Base-by-base conservation (phyloP, 2,797 vertebrate species). In the Ctenosaura bakeri region DNA sequence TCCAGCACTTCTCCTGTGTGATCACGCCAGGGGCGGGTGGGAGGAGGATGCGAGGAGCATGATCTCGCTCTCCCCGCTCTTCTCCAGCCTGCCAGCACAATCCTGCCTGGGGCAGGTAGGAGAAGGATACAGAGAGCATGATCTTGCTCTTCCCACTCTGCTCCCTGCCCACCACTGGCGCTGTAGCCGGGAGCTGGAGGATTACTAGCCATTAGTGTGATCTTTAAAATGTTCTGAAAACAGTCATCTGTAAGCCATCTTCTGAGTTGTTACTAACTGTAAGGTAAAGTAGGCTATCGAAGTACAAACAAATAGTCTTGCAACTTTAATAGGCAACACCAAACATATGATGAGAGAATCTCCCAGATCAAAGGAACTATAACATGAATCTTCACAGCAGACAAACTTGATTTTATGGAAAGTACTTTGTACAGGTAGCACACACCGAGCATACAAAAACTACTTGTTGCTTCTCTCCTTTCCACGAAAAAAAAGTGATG, bases 331-430 rank as follows among this genome's bases (percentile, higher is more conserved):
- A 88, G 91, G 84, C 83, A 92, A 84, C 90, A 85, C 91, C 76
- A 32, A 69, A 69, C 66, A 69, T 92, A 90, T 13, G 16, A 83
- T 93, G 83, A 90, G 83, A 87, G 35, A 94, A 89, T 79, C 86
- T 84, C 88, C 78, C 35, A 88, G 92, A 93, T 93, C 89, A 95
- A 94, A 96, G 94, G 88, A 89, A 92, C 93, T 92, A 92, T 32
- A 92, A 86, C 71, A 83, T 90, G 90, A 94, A 94, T 78, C 54
- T 94, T 90, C 85, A 76, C 83, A 80, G 86, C 64, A 90, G 88
- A 92, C 91, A 92, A 32, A 46, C 90, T 92, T 88, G 3, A 93
- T 94, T 94, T 94, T 83, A 74, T 0, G 0, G 73, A 77, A 95
- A 94, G 26, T 92, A 66, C 86, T 93, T 84, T 54, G 76, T 59